Base-by-base conservation (phyloP, 2,888 invertebrate genomes). In the Torymus aiolomorphi region DNA sequence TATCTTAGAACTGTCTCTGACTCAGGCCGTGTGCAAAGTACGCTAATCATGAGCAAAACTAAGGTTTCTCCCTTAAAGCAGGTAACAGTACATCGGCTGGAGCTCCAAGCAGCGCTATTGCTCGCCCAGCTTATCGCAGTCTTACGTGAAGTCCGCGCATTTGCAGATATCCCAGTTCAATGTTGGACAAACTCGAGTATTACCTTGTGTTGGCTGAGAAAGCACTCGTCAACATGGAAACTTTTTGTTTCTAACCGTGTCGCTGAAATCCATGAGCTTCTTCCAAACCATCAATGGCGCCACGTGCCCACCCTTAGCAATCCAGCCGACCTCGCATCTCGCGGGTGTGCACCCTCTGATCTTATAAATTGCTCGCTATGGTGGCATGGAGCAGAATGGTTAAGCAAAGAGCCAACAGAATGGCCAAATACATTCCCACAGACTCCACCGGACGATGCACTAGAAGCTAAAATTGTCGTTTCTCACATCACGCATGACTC, bases 221-320 rank as follows among this genome's bases (percentile, higher is more conserved):
- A 20, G 16, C 54, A 67, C 4, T 12, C 57, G 0, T 42, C 12
- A 12, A 1, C 5, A 18, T 42, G 52, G 16, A 59, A 71, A 54
- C 69, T 74, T 1, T 82, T 82, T 42, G 69, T 82, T 0, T 76
- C 78, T 0, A 82, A 78, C 49, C 61, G 80, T 2, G 76, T 82
- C 11, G 31, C 79, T 2, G 65, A 78, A n/a, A 80, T 79, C 2
- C 76, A 73, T n/a, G 51, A 69, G 0, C 65, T 66, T 1, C 70
- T 72, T 0, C 18, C 57, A 2, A 13, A 54, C 0, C 42, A 14
- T 14, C 49, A 70, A 12, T 80, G 80, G 77, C 42, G 78, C 57
- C 78, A 80, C 16, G 74, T 78, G n/a, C 73, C 65, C 1, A 71
- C n/a, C n/a, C n/a, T 5, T 14, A 65, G 61, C 10, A 80, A 79